Evolutionary conservation across 2,113 vertebrate genomes (phyloP), one percentile per base, ranked within the genome.

Genomic region (Hemiprocne comata): DNA sequence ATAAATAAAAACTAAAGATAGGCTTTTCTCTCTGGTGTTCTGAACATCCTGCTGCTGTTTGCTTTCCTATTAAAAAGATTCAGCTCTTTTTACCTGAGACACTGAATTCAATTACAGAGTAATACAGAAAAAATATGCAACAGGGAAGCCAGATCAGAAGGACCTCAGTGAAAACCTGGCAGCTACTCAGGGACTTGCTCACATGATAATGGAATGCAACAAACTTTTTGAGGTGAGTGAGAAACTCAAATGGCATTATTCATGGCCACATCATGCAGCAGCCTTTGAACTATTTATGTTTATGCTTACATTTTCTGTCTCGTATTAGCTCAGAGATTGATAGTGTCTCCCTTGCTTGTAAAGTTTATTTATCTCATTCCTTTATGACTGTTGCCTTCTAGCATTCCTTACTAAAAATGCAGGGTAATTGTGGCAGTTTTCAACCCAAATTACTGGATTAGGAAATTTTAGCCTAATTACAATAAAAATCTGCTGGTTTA

Each of bases 91-190:
- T 76, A 87, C 87, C 97, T 84, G 85, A 95, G 89, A 92, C 33
- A 76, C 42, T 97, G 80, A 72, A 82, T 97, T 98, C 93, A 93
- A 96, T 97, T 96, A 92, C 97, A 99, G 99, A 97, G 99, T 98
- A 94, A 99, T 99, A 97, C 99, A 99, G 98, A 99, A 99, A 97
- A 99, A 99, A 97, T 99, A 99, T 31, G 98, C 99, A 95, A 99
- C 99, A 3, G 99, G 99, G 91, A 99, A 99, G 90, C 99, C 99
- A 54, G 99, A 99, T 98, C 99, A 99, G 96, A 99, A 99, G 97
- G 99, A 99, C 97, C 98, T 99, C 96, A 99, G 98, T 96, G 99
- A 99, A 97, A 99, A 99, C 86, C 97, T 99, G 96, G 99, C 99
- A 29, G 99, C 99, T 28, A 99, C 99, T 44, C 99, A 99, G 92